Evolutionary conservation across 1,140 invertebrate genomes (phyloP), one percentile per base, ranked within the genome.

Genomic region (Halyomorpha halys): DNA sequence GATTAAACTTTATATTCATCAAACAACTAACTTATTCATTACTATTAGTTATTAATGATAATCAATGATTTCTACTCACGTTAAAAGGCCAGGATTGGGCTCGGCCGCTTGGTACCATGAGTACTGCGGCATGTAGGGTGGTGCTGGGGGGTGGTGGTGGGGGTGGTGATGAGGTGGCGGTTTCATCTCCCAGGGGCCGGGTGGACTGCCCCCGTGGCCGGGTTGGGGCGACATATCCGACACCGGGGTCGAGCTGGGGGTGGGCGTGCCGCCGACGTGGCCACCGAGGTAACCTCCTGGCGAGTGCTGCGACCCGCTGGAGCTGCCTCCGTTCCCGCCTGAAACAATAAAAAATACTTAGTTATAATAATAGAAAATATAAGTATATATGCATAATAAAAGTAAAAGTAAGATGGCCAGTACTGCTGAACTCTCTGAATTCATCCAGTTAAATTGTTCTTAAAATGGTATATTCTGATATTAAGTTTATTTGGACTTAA

Each of bases 161-260:
- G 39, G 79, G 78, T 63, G 80, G 78, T 73, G 80, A 71, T 80
- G 78, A 53, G 75, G 78, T 71, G 80, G 81, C 65, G 79, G 84
- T 74, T 86, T 86, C 82, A 86, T 85, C 75, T 86, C 85, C 77
- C 84, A 83, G 44, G 81, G 78, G 72, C 81, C 62, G 81, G 81
- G 72, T 80, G 72, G 72, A 80, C 71, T 66, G 67, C 71, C 44
- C 56, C 77, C 78, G 71, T 79, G 79, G 68, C 80, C 76, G 0
- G 64, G 49, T 69, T 79, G 79, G 44, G 80, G 80, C 65, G 80
- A 80, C 78, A 81, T 78, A 69, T 80, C 80, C 69, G 76, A 78
- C 69, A 78, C 80, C 56, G 79, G 80, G 59, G 78, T 80, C 68
- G 79, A 80, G 70, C 79, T 78, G 44, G 72, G 73, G 16, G 73